Conservation (phyloP, 2,113 vertebrate species). For the Polyodon spathula region DNA sequence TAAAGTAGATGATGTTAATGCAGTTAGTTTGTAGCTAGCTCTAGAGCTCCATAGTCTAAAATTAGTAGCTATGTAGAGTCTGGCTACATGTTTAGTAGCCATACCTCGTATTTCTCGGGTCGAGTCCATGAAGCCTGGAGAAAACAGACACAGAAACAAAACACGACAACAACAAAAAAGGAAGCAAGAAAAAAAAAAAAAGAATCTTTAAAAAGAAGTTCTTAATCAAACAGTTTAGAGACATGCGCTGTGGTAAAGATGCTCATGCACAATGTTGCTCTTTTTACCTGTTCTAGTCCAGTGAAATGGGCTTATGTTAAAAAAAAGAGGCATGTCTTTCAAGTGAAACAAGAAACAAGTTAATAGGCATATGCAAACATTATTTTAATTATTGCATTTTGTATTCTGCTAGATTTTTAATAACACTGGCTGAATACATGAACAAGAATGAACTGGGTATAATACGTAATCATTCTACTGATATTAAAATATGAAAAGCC, state of each 20-base stretch:
- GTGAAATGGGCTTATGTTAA: slow-evolving; percentile 30
- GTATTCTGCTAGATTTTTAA: neutral
- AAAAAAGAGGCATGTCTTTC: slow-evolving; percentile 13
- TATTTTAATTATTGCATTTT: slow-evolving; percentile 4
- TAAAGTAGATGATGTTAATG: slow-evolving; percentile 12
- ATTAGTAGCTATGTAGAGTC: slow-evolving; percentile 40
- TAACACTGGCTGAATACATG: neutral
- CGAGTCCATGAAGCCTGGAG: slow-evolving; percentile 98
- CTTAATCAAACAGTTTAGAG: slow-evolving; percentile 27
- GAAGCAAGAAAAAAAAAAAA: slow-evolving; percentile 55
- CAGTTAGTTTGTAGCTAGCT: slow-evolving; percentile 38
- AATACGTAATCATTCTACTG: no score
- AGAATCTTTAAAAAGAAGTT: slow-evolving; percentile 49
- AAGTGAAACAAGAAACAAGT: slow-evolving; percentile 17
- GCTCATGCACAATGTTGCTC: slow-evolving; percentile 21
- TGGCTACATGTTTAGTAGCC: slow-evolving; percentile 69
- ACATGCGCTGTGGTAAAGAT: slow-evolving; percentile 14
- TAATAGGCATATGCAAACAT: slow-evolving; percentile 17
- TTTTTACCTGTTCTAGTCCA: slow-evolving; percentile 21
- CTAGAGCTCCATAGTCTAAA: slow-evolving; percentile 30
- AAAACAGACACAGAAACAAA: slow-evolving; percentile 88
- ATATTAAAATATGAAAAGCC: no score
- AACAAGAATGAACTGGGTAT: no score
- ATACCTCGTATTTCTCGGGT: slow-evolving; percentile 97
- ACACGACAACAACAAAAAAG: slow-evolving; percentile 62